phyloP scores from a whole-genome alignment of 2,113 vertebrate genomes.

The Chloroceryle aenea region DNA sequence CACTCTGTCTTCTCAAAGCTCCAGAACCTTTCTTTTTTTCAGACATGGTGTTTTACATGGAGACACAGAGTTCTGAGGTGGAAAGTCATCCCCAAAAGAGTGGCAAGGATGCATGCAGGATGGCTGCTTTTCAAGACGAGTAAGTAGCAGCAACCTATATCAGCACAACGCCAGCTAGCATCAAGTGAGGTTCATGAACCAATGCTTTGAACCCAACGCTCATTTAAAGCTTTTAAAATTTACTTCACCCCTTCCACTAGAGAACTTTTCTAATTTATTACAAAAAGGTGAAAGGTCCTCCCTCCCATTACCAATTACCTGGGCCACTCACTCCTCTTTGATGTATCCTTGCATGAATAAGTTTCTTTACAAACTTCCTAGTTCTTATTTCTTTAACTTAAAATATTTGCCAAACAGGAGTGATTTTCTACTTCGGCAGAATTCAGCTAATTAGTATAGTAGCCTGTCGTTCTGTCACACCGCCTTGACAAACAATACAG shows the following conservation, averaged over 20 bases:
- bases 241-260: background rate
- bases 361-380: background rate
- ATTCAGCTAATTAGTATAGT: conserved; percentile 50
- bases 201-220: background rate
- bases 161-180: background rate
- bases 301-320: background rate
- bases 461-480: conserved; percentile 56
- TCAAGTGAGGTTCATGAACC: background rate
- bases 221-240: background rate
- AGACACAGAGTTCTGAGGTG: background rate
- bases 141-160: background rate
- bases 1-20: background rate
- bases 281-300: background rate
- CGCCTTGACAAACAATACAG: conserved; percentile 32
- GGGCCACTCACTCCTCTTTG: background rate
- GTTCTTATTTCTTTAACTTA: background rate
- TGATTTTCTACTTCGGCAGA: conserved; percentile 48
- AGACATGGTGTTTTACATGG: fast-evolving
- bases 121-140: background rate
- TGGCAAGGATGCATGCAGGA: fast-evolving
- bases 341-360: background rate
- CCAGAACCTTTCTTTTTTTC: background rate
- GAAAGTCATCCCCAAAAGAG: background rate
- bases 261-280: background rate
- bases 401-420: conserved; percentile 58